Evolutionary conservation across 2,888 invertebrate species (phyloP), one percentile per base, ranked within the genome.

Genomic region (Sympetrum striolatum): DNA sequence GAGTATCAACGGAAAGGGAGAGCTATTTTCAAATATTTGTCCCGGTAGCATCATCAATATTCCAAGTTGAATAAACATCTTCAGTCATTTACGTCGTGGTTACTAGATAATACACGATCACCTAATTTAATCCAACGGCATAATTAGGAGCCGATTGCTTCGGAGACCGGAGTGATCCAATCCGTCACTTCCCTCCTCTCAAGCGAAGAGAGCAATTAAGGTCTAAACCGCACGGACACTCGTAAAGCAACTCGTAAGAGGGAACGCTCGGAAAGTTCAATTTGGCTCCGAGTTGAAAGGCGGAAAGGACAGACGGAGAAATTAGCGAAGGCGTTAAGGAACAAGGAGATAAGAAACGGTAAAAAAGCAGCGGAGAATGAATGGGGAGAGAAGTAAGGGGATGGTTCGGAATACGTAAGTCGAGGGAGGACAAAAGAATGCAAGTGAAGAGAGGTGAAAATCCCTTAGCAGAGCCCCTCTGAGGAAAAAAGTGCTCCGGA

Each of bases 391-490:
- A 5, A 5, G 4, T 37, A 58, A 53, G 82, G 53, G 58, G 82
- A 37, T 86, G 86, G 86, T 37, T 37, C 31, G 86, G 86, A 86
- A 86, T 86, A 86, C 86, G 64, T 64, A 86, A 86, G 86, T 37
- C 64, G 10, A 25, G 6, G 60, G 58, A 86, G 86, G 86, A 86
- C 86, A 86, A 86, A 86, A n/a, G 86, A 64, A 86, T 86, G 60
- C 86, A 86, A 60, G 86, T 64, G 37, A 60, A 37, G 53, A 18
- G 73, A 73, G 73, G 73, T 25, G 73, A 8, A 73, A 73, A 31
- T 73, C 73, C 73, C 12, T 73, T 64, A 22, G 64, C 64, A 22
- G 25, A 64, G n/a, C 64, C 60, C 22, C 64, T 25, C 73, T 31
- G 5, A 14, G n/a, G 25, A 73, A 60, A 60, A 86, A 86, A 86